Conservation (phyloP, 2,888 invertebrate genomes). For the Sinhomidia bicolor region DNA sequence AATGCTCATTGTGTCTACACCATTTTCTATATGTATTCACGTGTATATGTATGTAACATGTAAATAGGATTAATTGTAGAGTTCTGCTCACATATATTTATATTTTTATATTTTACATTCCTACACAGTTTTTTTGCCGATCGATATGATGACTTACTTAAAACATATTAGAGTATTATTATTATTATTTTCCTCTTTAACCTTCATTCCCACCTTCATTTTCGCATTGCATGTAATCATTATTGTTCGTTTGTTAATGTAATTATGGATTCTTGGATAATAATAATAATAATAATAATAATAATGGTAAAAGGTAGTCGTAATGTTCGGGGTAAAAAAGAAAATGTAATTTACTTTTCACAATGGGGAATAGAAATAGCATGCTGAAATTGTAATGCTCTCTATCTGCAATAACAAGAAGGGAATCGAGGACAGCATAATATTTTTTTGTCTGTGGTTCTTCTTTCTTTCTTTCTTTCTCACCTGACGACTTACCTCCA, state of each 20-base stretch:
- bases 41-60: conserved; percentile 3
- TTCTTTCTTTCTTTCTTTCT: background rate
- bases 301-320: too few species aligned
- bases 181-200: background rate
- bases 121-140: background rate
- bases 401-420: too few species aligned
- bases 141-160: conserved; percentile 29
- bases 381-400: background rate
- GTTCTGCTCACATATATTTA: background rate
- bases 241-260: conserved; percentile 39
- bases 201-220: conserved; percentile 11
- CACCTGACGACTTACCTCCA: background rate
- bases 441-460: background rate
- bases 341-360: conserved; percentile 44
- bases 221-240: conserved; percentile 3
- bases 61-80: conserved; percentile 61
- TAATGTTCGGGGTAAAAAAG: background rate
- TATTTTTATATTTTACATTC: too few species aligned
- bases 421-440: background rate
- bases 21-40: too few species aligned
- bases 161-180: background rate
- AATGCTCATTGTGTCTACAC: conserved; percentile 16
- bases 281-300: conserved; percentile 30
- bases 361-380: conserved; percentile 12
- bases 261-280: conserved; percentile 55